Evolutionary conservation across 1,140 invertebrate species (phyloP), one percentile per base, ranked within the genome.

Genomic region (Ceratina calcarata): DNA sequence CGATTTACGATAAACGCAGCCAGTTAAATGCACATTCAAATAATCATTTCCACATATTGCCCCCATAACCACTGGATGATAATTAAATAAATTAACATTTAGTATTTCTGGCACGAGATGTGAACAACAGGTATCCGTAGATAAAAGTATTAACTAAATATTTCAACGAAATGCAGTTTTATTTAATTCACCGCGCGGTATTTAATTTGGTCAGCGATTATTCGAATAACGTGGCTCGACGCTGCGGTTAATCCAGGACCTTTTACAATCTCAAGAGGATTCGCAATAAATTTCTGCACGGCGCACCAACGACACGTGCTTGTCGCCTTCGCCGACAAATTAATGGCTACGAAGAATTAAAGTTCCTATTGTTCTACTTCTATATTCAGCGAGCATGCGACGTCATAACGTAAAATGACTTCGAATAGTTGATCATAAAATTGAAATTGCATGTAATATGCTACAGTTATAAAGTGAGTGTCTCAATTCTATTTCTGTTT

Each of bases 291-390:
- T 61, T 13, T 27, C 12, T 15, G 24, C 24, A 10, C 24, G 24
- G 24, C 22, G 24, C 15, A 61, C 60, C 60, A 61, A 15, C 24
- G 15, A 61, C 60, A 27, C 22, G 24, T 27, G 22, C 24, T 61
- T 2, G 13, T 61, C 60, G 6, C 13, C 24, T 27, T 16, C 60
- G 60, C n/a, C 24, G 22, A 15, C 13, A 27, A 4, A 61, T 61
- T 61, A 61, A 61, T 61, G 60, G n/a, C 60, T 3, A 22, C 24
- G 60, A 32, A 27, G 24, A 61, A 61, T 61, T 61, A 61, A 61
- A 27, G 24, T 16, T 15, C 60, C 24, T 15, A 15, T 61, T 27
- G 24, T 16, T 61, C 16, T 27, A 20, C 13, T 16, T 61, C 60
- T 24, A 15, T 15, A 24, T 60, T 60, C 15, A 15, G 16, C 16